A percentile compares a stretch with the other conserved stretches of the same genome.
phyloP scores from a whole-genome alignment of 2,888 invertebrate species.

The Galerucella pusilla region DNA sequence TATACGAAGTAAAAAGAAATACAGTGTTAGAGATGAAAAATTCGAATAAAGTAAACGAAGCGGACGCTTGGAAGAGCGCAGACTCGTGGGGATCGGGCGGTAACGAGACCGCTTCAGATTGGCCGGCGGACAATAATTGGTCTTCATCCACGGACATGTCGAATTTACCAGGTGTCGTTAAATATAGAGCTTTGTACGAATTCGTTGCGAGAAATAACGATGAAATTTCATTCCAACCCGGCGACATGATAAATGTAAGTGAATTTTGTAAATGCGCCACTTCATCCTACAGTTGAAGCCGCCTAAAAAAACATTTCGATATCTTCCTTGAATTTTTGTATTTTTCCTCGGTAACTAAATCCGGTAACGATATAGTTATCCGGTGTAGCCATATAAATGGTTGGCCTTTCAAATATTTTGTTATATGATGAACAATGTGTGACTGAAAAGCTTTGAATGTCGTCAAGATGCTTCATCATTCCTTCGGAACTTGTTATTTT shows the following conservation, averaged over 20 bases:
- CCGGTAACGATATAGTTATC: too few species aligned
- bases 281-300: too few species aligned
- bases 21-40: conserved; percentile 64
- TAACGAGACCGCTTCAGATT: conserved; percentile 60
- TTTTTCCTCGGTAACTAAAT: too few species aligned
- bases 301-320: too few species aligned
- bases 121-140: conserved; percentile 65
- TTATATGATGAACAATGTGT: too few species aligned
- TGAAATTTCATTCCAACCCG: conserved; percentile 93
- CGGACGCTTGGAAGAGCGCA: conserved; percentile 69
- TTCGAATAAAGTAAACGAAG: conserved; percentile 60
- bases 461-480: too few species aligned
- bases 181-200: conserved; percentile 92
- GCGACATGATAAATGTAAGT: conserved; percentile 87
- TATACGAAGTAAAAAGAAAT: conserved; percentile 76
- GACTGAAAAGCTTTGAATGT: too few species aligned
- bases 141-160: conserved; percentile 57
- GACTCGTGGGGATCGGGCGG: conserved; percentile 66
- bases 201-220: conserved; percentile 93
- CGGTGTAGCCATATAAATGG: too few species aligned
- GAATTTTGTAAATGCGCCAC: too few species aligned
- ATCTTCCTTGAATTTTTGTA: too few species aligned
- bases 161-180: conserved; percentile 68
- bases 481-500: too few species aligned
- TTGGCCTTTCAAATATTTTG: too few species aligned